phyloP scores from a whole-genome alignment of 2,888 invertebrate species.

The Lasioglossum calceatum region DNA sequence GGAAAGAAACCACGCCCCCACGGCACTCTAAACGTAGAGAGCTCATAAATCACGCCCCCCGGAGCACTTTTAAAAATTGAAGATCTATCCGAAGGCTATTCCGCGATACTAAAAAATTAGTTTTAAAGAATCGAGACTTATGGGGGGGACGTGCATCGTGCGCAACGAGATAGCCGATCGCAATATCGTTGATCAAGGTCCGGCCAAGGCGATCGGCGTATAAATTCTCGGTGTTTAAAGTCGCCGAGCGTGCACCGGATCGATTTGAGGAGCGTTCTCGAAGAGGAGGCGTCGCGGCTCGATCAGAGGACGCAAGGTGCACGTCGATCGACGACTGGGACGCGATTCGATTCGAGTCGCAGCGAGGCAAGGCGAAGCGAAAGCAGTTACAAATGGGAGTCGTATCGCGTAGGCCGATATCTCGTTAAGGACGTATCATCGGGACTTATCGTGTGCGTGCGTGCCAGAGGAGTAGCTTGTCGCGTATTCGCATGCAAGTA shows the following conservation, averaged over 20 bases:
- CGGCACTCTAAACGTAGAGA: too few relatives aligned
- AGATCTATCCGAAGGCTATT: background rate
- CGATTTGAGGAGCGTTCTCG: background rate
- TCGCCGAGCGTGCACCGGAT: background rate
- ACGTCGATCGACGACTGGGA: background rate
- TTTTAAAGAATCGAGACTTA: background rate
- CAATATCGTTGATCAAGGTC: background rate
- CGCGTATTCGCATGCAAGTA: slow-evolving; percentile 56
- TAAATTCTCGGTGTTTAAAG: background rate
- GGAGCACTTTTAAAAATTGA: background rate
- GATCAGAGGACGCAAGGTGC: slow-evolving; percentile 27
- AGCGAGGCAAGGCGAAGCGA: background rate
- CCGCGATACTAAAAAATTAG: background rate
- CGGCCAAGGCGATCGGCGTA: background rate
- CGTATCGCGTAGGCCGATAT: slow-evolving; percentile 31
- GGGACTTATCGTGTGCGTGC: slow-evolving; percentile 46
- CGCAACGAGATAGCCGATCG: background rate
- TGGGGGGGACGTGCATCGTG: background rate
- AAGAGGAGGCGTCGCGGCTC: background rate
- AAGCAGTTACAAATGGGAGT: slow-evolving; percentile 23
- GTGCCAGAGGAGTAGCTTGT: slow-evolving; percentile 32
- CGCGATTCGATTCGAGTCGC: background rate
- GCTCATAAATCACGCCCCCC: background rate
- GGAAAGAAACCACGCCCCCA: background rate
- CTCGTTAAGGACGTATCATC: slow-evolving; percentile 45